Percentiles rank a stretch among this genome's conserved stretches.
Conservation (phyloP, 2,113 vertebrate species). For the Tachysurus fulvidraco region DNA sequence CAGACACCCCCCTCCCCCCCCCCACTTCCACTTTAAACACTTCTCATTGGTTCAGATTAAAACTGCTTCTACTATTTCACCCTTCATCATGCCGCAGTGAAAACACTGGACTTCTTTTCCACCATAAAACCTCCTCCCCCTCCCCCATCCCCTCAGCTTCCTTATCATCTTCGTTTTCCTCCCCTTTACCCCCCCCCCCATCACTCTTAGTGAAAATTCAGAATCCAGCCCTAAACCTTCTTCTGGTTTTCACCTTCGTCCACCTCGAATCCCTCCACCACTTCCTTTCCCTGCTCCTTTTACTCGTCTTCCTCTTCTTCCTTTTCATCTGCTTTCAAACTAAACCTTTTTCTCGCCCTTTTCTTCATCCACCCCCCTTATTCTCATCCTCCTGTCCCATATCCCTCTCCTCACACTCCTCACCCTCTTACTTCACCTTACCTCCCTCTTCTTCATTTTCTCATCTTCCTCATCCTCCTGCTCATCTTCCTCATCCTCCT, state of each 20-base stretch:
- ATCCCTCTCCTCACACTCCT: no score
- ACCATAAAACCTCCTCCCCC: no score
- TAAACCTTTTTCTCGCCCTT: no score
- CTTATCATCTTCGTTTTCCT: no score
- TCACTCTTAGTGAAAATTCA: background rate
- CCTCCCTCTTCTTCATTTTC: background rate
- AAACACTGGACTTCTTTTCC: background rate
- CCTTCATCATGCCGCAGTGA: background rate
- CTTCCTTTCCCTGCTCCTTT: background rate
- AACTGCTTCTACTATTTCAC: background rate
- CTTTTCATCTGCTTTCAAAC: no score
- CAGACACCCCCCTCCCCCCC: background rate
- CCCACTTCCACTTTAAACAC: background rate
- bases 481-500: background rate
- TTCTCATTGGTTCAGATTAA: background rate
- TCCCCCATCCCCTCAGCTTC: no score
- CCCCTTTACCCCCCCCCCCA: no score
- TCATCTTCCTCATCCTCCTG: background rate
- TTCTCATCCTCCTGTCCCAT: no score
- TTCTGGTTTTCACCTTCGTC: background rate
- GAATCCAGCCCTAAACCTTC: background rate
- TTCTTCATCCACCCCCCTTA: no score
- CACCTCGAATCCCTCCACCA: no score
- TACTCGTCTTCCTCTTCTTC: background rate
- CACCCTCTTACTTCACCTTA: background rate